Conservation (phyloP, 2,113 vertebrate species). For the Hyperopisus bebe region DNA sequence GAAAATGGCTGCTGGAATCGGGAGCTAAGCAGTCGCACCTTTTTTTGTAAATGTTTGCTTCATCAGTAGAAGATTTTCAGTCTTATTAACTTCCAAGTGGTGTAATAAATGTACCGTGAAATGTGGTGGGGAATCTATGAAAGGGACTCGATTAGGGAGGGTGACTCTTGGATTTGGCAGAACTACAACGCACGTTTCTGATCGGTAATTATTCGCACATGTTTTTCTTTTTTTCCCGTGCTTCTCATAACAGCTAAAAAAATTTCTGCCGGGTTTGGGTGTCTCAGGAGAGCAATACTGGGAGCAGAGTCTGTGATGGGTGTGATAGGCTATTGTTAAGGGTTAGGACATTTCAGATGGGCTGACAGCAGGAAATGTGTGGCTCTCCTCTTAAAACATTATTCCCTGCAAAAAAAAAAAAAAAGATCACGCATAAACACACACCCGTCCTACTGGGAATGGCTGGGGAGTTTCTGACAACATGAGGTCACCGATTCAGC, state of each 20-base stretch:
- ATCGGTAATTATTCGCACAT: slow-evolving; percentile 26
- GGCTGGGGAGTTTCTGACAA: slow-evolving; percentile 26
- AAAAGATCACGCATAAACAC: background rate
- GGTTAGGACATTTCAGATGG: slow-evolving; percentile 31
- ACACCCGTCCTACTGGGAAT: slow-evolving; percentile 21
- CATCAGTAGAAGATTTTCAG: background rate
- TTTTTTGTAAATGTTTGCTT: background rate
- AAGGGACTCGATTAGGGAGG: background rate
- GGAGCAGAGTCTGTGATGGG: background rate
- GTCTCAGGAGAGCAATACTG: background rate
- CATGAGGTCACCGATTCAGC: slow-evolving; percentile 34
- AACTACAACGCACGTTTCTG: background rate
- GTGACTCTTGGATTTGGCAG: slow-evolving; percentile 17
- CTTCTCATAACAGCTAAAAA: slow-evolving; percentile 30
- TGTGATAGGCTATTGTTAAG: background rate
- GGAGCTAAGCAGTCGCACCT: background rate
- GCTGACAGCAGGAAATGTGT: slow-evolving; percentile 26
- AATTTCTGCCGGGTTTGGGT: slow-evolving; percentile 15
- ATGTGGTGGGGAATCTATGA: slow-evolving; percentile 19
- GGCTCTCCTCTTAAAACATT: slow-evolving; percentile 13
- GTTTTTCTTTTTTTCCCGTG: slow-evolving; percentile 19
- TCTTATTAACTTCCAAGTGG: slow-evolving; percentile 19
- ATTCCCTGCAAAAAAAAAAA: background rate
- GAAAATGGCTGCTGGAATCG: background rate
- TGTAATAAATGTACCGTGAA: slow-evolving; percentile 12